phyloP scores from a whole-genome alignment of 2,888 invertebrate species.

The Macaria liturata region DNA sequence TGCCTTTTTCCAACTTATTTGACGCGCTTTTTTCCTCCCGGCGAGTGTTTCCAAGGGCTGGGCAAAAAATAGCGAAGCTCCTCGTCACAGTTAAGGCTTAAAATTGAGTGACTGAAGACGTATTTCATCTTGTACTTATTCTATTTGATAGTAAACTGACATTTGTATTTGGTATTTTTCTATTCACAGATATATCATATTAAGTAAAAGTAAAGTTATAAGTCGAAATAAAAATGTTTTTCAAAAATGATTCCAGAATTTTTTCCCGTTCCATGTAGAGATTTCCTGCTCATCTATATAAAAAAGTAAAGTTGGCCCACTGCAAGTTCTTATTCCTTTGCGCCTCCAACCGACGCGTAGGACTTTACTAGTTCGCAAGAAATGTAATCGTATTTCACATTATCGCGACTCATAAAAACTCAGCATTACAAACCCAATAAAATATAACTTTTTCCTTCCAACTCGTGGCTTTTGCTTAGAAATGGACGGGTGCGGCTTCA shows the following conservation, averaged over 20 bases:
- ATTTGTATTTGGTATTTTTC: no score
- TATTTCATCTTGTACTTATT: no score
- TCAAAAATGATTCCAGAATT: no score
- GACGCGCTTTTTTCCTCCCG: constrained; percentile 50
- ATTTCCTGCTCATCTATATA: no score
- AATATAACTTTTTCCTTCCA: constrained; percentile 29
- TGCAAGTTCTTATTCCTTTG: constrained; percentile 7
- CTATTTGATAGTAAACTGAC: no score
- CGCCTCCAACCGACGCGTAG: constrained; percentile 29
- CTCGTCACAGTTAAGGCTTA: constrained; percentile 9
- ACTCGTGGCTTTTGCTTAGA: constrained; percentile 24
- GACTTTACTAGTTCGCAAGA: constrained; percentile 42
- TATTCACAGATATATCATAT: no score
- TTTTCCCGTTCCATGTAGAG: no score
- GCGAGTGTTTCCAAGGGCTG: constrained; percentile 43
- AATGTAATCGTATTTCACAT: constrained; percentile 51
- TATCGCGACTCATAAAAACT: constrained; percentile 30
- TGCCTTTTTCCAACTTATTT: constrained; percentile 74
- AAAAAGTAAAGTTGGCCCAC: no score
- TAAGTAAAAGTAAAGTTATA: no score
- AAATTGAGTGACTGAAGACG: not conserved
- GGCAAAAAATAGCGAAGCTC: constrained; percentile 50
- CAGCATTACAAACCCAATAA: constrained; percentile 30
- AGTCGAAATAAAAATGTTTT: no score
- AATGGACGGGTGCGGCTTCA: constrained; percentile 23